Evolutionary conservation across 2,888 invertebrate species (phyloP), one percentile per base, ranked within the genome.

Genomic region (Xanthorhoe designata): DNA sequence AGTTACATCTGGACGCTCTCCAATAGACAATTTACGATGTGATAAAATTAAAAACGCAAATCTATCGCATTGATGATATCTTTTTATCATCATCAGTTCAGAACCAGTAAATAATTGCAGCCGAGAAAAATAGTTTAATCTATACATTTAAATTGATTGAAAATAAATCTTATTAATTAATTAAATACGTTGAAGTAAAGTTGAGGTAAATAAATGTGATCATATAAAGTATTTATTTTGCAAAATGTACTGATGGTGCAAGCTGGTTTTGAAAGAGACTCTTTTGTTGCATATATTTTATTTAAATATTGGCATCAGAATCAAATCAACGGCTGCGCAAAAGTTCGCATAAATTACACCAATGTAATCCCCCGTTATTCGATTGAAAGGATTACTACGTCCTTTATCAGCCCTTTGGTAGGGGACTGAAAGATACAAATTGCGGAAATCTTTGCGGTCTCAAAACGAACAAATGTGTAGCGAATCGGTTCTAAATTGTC

Each of bases 301-400:
- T 60, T 55, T 49, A 61, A 51, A 56, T 64, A 70, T 66, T 66
- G 58, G 66, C 59, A 61, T 53, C 52, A 32, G 24, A 58, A 60
- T 57, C 54, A 54, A 71, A 72, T 67, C 68, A 57, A 61, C 66
- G 71, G 74, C 78, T 77, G 80, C 71, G 68, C 73, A 70, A 76
- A 78, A 76, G 66, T 82, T 80, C 82, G 79, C 79, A 85, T 84
- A 82, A 85, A 86, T 83, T 81, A 79, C 76, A 76, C 75, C 76
- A 75, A 70, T 72, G 80, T 84, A 83, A 88, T 85, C 86, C 84
- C 72, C 81, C 81, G 81, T 82, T 83, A 89, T 86, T 83, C 82
- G 86, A 87, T 86, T 85, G 85, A 88, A 88, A 84, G 88, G 88
- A 90, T 89, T 89, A 89, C 83, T 80, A 75, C 82, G 83, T 85